Evolutionary conservation across 2,797 vertebrate species (phyloP), one percentile per base, ranked within the genome.

Genomic region (Avahi laniger): DNA sequence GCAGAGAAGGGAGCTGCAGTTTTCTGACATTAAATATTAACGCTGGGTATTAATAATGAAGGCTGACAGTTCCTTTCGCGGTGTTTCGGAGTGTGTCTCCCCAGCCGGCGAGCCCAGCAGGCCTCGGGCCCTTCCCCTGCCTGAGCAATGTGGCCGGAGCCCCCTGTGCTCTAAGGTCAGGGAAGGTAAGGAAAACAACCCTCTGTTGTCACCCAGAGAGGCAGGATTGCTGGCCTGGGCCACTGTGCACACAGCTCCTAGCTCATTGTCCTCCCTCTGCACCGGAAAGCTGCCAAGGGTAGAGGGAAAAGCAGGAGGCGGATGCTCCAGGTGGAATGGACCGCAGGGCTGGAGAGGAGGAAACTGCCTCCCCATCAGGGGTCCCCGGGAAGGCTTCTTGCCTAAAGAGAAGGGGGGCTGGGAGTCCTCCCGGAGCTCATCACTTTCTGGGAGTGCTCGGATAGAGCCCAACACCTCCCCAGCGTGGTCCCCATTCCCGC

Each of bases 11-110:
- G 98, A 99, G 98, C 98, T 97, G 96, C 78, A 98, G 98, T 99
- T 99, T 99, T 99, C 98, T 99, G 98, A 98, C 98, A 99, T 99
- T 99, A 99, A 99, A 99, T 99, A 99, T 99, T 99, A 99, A 99
- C 97, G 98, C 93, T 95, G 96, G 97, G 97, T 98, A 99, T 99
- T 99, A 99, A 99, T 99, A 99, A 99, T 98, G 98, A 98, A 98
- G 98, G 98, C 98, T 99, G 99, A 99, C 99, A 99, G 98, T 97
- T 98, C 98, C 98, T 98, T 98, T 99, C 94, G 73, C 97, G 72
- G 97, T 98, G 98, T 98, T 98, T 96, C 96, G 96, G 98, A 98
- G 98, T 97, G 83, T 97, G 97, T 98, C 98, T 83, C 97, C 93
- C 94, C 94, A 98, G 97, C 91, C 63, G 98, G 96, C 78, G 95